Percentiles rank a stretch among this genome's conserved stretches.
These are phyloP conservation scores for Coleophora deauratella DNA, from an alignment of 2,888 invertebrate genomes.

Conservation along the genomic window DNA sequence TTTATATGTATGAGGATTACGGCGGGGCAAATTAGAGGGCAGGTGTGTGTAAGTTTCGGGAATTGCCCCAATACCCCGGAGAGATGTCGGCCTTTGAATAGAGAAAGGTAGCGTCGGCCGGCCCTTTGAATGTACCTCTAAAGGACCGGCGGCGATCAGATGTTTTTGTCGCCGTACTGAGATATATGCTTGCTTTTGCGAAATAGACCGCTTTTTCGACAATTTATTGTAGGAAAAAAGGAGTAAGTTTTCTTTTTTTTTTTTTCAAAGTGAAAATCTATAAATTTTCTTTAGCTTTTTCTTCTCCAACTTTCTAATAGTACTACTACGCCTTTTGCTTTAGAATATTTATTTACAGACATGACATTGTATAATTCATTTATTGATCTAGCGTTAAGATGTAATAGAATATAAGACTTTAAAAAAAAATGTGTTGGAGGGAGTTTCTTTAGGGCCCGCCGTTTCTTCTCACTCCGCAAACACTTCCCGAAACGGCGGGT, in stretches of 20 bases:
- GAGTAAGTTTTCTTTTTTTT: neutral
- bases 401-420: too few relatives aligned
- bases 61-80: conserved; percentile 30
- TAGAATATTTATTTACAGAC: too few relatives aligned
- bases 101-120: conserved; percentile 8
- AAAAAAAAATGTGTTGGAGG: too few relatives aligned
- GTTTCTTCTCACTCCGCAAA: too few relatives aligned
- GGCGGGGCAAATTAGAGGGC: conserved; percentile 40
- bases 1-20: conserved; percentile 53
- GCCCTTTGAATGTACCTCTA: neutral
- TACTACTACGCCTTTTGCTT: too few relatives aligned
- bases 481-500: too few relatives aligned
- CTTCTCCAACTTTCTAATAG: too few relatives aligned
- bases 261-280: neutral
- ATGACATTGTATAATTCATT: too few relatives aligned
- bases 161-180: neutral
- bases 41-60: conserved; percentile 33
- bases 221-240: neutral
- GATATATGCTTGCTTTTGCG: neutral
- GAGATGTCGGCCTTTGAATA: conserved; percentile 28
- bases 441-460: too few relatives aligned
- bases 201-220: neutral
- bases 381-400: too few relatives aligned
- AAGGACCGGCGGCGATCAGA: neutral
- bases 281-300: too few relatives aligned